These are phyloP conservation scores for Melitaea cinxia DNA, from an alignment of 1,140 invertebrate species.

Conservation along the genomic window DNA sequence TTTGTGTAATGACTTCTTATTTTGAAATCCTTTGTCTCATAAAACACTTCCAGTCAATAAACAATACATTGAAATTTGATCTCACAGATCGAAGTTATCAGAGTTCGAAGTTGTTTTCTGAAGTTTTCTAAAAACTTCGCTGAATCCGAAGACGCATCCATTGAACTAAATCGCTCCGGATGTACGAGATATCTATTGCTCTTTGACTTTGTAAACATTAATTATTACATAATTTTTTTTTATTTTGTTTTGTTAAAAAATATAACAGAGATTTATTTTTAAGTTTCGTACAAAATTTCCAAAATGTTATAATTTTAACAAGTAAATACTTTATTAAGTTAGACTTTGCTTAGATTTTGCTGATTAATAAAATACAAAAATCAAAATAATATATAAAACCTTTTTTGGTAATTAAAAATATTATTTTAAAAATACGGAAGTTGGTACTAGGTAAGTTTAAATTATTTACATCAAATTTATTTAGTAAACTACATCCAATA, in stretches of 20 bases:
- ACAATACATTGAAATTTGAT: conserved; percentile 62
- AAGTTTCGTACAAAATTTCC: too few relatives aligned
- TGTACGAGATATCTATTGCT: not conserved
- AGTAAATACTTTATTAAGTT: too few relatives aligned
- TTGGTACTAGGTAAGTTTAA: too few relatives aligned
- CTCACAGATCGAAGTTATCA: conserved; percentile 1
- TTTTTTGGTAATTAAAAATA: too few relatives aligned
- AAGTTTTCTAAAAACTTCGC: not conserved
- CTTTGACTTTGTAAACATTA: not conserved
- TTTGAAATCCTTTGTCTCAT: conserved; percentile 58
- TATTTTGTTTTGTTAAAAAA: conserved; percentile 27
- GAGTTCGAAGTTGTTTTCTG: conserved; percentile 1
- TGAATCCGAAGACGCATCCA: not conserved
- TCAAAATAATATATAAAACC: too few relatives aligned
- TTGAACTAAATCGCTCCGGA: not conserved
- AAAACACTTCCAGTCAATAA: conserved; percentile 74
- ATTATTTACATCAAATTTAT: too few relatives aligned
- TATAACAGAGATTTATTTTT: too few relatives aligned
- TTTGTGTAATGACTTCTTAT: conserved; percentile 70
- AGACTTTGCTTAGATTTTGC: too few relatives aligned
- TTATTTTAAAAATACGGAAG: too few relatives aligned
- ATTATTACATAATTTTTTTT: not conserved
- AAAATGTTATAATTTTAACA: too few relatives aligned
- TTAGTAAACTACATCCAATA: too few relatives aligned
- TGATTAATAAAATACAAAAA: too few relatives aligned